Conservation (phyloP, 2,113 vertebrate genomes). For the Chitala chitala region DNA sequence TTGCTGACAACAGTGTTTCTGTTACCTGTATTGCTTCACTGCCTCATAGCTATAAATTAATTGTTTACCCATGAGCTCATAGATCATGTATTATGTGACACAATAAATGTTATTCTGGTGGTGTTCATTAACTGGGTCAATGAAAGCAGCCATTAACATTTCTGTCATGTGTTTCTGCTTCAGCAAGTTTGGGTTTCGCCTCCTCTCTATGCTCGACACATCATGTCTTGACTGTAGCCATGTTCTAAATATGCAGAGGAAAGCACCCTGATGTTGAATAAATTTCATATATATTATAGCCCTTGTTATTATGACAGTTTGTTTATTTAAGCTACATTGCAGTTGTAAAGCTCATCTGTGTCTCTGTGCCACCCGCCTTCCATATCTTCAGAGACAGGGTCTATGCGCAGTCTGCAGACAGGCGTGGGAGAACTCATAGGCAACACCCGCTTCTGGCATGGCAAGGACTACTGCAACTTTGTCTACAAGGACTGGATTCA, state of each 20-base stretch:
- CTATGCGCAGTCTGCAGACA: constrained; percentile 76
- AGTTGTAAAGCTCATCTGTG: too few relatives aligned
- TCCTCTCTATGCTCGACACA: not conserved
- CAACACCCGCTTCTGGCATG: constrained; percentile 92
- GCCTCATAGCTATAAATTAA: too few relatives aligned
- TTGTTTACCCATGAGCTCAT: not conserved
- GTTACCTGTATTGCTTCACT: too few relatives aligned
- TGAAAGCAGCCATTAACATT: not conserved
- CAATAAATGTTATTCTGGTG: too few relatives aligned
- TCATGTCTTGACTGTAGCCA: not conserved
- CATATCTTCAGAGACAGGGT: constrained; percentile 75
- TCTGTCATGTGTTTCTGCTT: not conserved
- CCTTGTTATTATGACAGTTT: too few relatives aligned
- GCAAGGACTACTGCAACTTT: constrained; percentile 97
- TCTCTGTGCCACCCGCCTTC: constrained; percentile 1
- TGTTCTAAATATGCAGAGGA: not conserved
- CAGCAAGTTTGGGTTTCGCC: not conserved
- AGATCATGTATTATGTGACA: too few relatives aligned
- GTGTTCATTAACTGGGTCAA: too few relatives aligned
- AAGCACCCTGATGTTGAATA: too few relatives aligned
- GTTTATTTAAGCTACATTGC: too few relatives aligned
- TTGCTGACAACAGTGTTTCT: not conserved
- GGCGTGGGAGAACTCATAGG: constrained; percentile 84
- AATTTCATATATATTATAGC: too few relatives aligned
- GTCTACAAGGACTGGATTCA: constrained; percentile 95